Conservation (phyloP, 2,113 vertebrate species). For the Hipposideros armiger region DNA sequence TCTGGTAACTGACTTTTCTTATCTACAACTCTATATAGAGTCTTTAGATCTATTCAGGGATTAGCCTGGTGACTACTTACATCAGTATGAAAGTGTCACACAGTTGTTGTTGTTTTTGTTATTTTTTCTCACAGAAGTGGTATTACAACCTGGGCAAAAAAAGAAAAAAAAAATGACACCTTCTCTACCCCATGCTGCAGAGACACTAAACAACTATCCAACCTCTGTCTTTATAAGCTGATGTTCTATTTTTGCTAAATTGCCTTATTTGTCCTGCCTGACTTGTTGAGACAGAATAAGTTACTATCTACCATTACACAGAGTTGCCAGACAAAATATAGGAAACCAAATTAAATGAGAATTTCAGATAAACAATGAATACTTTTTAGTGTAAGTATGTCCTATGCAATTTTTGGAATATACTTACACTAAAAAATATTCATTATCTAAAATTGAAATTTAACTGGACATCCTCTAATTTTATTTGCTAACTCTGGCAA, state of each 20-base stretch:
- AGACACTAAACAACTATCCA: slow-evolving; percentile 39
- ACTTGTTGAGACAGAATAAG: slow-evolving; percentile 44
- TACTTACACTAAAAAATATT: background rate
- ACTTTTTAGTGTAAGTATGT: background rate
- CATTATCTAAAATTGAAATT: background rate
- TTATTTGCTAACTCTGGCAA: slow-evolving; percentile 33
- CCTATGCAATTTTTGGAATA: background rate
- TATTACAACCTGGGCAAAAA: slow-evolving; percentile 71
- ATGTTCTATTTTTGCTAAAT: slow-evolving; percentile 29
- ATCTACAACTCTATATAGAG: background rate
- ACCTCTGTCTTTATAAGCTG: slow-evolving; percentile 38
- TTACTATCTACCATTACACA: background rate
- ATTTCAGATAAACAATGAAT: slow-evolving; percentile 34
- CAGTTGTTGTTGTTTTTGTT: background rate
- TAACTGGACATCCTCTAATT: background rate
- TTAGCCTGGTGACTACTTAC: slow-evolving; percentile 73
- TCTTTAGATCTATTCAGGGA: slow-evolving; percentile 72
- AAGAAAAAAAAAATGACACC: slow-evolving; percentile 69
- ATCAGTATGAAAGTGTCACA: slow-evolving; percentile 69
- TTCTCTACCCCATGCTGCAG: slow-evolving; percentile 18
- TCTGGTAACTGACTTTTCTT: slow-evolving; percentile 18
- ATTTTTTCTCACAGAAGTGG: background rate
- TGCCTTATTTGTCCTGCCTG: slow-evolving; percentile 62
- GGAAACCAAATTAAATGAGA: background rate
- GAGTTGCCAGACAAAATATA: slow-evolving; percentile 20